Percentiles rank a stretch among this genome's conserved stretches.
These are phyloP conservation scores for Lapara coniferarum DNA, from an alignment of 2,888 invertebrate genomes.

Conservation along the genomic window DNA sequence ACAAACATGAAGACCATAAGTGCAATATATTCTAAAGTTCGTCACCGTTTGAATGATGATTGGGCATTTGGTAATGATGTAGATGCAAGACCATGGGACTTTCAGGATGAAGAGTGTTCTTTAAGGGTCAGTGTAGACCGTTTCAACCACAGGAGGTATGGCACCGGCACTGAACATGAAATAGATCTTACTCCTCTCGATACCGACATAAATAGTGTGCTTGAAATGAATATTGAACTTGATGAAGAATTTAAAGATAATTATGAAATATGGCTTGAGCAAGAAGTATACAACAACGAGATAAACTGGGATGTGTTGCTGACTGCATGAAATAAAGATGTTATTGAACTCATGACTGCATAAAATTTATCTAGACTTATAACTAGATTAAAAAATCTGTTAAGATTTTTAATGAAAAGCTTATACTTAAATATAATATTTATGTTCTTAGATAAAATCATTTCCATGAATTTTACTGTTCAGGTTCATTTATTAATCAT, in stretches of 20 bases:
- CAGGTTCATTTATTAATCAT: background rate
- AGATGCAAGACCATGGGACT: constrained; percentile 99
- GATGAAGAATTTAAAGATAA: constrained; percentile 96
- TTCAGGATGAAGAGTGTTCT: constrained; percentile 98
- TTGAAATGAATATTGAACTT: constrained; percentile 90
- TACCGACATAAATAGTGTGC: constrained; percentile 91
- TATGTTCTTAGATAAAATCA: constrained; percentile 1
- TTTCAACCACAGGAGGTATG: constrained; percentile 97
- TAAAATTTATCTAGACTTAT: background rate
- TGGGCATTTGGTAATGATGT: constrained; percentile 99
- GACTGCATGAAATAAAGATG: constrained; percentile 35
- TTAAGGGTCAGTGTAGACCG: constrained; percentile 96
- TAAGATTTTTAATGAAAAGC: background rate
- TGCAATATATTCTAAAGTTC: constrained; percentile 98
- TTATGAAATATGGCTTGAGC: constrained; percentile 97
- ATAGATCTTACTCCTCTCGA: constrained; percentile 87
- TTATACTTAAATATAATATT: background rate
- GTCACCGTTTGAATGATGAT: constrained; percentile 98
- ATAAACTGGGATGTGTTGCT: constrained; percentile 89
- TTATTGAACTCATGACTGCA: constrained; percentile 15
- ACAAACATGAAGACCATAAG: constrained; percentile 99
- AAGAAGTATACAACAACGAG: constrained; percentile 96
- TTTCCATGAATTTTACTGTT: constrained; percentile 13
- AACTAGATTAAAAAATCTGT: background rate
- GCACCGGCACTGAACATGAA: constrained; percentile 79